phyloP scores from a whole-genome alignment of 2,113 vertebrate species.

The sheep (Ovis aries) region DNA sequence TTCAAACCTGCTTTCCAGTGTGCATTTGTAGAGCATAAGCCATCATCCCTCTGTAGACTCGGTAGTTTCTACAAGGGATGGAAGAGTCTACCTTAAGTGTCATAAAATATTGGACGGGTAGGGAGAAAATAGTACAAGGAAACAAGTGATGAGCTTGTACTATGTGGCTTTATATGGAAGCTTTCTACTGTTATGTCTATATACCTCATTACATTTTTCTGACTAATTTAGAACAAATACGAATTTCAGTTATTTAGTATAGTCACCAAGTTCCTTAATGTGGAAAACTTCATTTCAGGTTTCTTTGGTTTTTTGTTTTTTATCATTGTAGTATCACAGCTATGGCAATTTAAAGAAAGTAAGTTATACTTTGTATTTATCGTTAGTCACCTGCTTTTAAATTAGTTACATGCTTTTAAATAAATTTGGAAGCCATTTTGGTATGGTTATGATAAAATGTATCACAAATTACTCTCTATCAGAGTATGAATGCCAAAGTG shows the following conservation, averaged over 20 bases:
- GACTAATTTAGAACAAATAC: slow-evolving; percentile 43
- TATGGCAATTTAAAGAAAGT: slow-evolving; percentile 65
- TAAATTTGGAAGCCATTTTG: slow-evolving; percentile 24
- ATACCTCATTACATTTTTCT: slow-evolving; percentile 35
- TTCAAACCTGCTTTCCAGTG: slow-evolving; percentile 78
- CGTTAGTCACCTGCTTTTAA: slow-evolving; percentile 33
- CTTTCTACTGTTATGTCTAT: slow-evolving; percentile 49
- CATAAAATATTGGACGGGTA: neutral
- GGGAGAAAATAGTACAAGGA: slow-evolving; percentile 61
- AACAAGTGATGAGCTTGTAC: slow-evolving; percentile 54
- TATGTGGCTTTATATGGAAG: slow-evolving; percentile 54
- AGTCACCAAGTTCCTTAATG: slow-evolving; percentile 39
- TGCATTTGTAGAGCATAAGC: slow-evolving; percentile 74
- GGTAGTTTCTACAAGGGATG: slow-evolving; percentile 74
- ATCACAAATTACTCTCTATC: neutral
- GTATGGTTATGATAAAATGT: slow-evolving; percentile 14
- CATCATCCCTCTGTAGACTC: slow-evolving; percentile 66
- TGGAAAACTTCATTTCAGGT: slow-evolving; percentile 58
- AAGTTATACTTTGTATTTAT: slow-evolving; percentile 57
- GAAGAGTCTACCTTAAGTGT: slow-evolving; percentile 58
- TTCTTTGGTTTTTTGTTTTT: slow-evolving; percentile 29
- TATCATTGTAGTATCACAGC: slow-evolving; percentile 56
- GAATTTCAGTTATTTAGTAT: slow-evolving; percentile 36
- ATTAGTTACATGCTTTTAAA: slow-evolving; percentile 49
- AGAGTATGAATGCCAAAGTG: slow-evolving; percentile 40